phyloP scores from a whole-genome alignment of 2,113 vertebrate genomes.

The Pseudois nayaur region DNA sequence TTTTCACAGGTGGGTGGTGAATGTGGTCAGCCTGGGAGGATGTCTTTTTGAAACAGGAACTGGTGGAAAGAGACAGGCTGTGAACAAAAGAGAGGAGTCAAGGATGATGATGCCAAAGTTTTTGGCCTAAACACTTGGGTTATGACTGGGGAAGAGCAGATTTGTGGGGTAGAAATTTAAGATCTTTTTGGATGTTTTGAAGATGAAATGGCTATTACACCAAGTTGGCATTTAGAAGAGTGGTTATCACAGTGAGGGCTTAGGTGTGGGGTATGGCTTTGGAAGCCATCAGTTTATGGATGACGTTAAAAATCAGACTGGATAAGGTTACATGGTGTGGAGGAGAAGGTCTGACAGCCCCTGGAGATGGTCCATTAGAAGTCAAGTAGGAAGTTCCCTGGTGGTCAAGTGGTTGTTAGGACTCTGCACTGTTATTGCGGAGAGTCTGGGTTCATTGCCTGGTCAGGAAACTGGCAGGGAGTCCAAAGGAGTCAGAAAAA shows the following conservation, averaged over 20 bases:
- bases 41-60: background rate
- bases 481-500: background rate
- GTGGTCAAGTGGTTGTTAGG: background rate
- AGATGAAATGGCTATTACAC: background rate
- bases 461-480: background rate
- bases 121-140: background rate
- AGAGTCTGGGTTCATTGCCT: background rate
- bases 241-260: background rate
- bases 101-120: background rate
- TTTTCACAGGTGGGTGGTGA: background rate
- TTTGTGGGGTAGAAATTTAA: background rate
- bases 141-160: background rate
- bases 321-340: background rate
- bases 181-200: background rate
- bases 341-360: background rate
- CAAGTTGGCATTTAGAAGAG: background rate
- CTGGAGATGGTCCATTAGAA: background rate
- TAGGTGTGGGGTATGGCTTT: background rate
- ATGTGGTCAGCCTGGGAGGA: background rate
- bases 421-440: background rate
- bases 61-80: background rate
- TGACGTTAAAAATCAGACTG: background rate
- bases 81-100: background rate
- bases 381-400: background rate
- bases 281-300: background rate